Evolutionary conservation across 2,113 vertebrate species (phyloP).

Genomic region (Romanogobio albipinnatus): DNA sequence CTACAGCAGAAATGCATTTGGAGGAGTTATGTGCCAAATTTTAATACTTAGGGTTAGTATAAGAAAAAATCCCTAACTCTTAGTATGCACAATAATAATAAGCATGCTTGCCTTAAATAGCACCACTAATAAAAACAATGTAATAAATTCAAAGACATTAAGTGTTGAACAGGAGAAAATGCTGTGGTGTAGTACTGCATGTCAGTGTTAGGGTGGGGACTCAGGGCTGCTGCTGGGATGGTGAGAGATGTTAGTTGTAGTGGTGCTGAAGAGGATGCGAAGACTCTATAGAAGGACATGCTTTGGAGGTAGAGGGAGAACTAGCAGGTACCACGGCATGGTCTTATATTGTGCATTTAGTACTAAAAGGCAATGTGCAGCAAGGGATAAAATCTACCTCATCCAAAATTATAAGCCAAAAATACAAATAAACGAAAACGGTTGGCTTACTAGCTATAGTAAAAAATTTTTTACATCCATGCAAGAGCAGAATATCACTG

Average conservation of each 20-base stretch:
- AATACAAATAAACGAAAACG: too few species aligned
- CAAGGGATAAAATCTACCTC: not conserved
- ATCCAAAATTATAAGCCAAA: not conserved
- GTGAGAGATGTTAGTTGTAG: not conserved
- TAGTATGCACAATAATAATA: not conserved
- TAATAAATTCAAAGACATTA: conserved; percentile 10
- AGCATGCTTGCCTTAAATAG: not conserved
- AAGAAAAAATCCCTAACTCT: not conserved
- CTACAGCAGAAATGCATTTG: not conserved
- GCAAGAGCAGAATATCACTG: too few species aligned
- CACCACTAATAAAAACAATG: not conserved
- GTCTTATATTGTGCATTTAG: not conserved
- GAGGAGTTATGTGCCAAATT: not conserved
- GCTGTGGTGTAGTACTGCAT: conserved; percentile 18
- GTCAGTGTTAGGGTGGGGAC: conserved; percentile 17
- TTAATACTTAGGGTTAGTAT: not conserved
- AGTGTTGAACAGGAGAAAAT: not conserved
- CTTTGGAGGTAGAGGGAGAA: not conserved
- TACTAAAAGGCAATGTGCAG: not conserved
- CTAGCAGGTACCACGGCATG: not conserved
- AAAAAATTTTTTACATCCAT: too few species aligned
- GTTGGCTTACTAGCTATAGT: too few species aligned
- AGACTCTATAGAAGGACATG: not conserved
- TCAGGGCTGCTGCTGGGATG: conserved; percentile 24
- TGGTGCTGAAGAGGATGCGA: not conserved